Evolutionary conservation across 30 jellyfish, hydroid and myxozoan genomes (phyloP), one percentile per base, ranked within the genome.

Genomic region (Nemopilema nomurai): DNA sequence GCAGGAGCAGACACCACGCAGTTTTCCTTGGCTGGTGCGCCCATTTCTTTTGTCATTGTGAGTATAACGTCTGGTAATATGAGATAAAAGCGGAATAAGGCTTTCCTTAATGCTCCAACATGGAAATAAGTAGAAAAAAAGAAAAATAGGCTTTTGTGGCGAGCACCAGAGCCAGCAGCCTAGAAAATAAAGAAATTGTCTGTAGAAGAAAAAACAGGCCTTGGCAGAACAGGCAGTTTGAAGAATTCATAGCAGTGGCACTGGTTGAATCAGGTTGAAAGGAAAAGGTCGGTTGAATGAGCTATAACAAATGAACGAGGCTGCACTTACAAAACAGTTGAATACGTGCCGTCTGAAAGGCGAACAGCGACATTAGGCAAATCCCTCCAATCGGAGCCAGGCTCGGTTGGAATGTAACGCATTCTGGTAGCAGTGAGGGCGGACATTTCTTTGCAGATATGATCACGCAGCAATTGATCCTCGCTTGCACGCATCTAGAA

Each of bases 331-430:
- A 93, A 89, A 49, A 68, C 49, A 16, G 70, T 93, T 4, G 96
- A 87, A 69, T 81, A 67, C 62, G 81, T 68, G 23, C 98, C 98
- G 79, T 93, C 98, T 1, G 97, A 81, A 16, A 93, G 91, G 49
- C 89, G 79, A 20, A 88, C 96, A 31, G 69, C 97, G 18, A 81
- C 84, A 69, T 93, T 93, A 23, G 98, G 98, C 28, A 93, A 76
- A 74, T 93, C 98, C 57, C 98, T 74, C 98, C 98, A 93, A 62
- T 93, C 98, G 27, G 96, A 88, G 19, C 98, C 98, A 68, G 98
- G 98, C 33, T 32, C 69, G 27, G 83, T 89, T 18, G 98, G 98
- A 69, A 93, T 89, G 68, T 81, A 86, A 8, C 96, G 90, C 93
- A 93, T 93, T 4, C 98, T 87, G 16, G 98, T 96, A 57, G 96